phyloP scores from a whole-genome alignment of 2,888 invertebrate species.

The Oligia fasciuncula region DNA sequence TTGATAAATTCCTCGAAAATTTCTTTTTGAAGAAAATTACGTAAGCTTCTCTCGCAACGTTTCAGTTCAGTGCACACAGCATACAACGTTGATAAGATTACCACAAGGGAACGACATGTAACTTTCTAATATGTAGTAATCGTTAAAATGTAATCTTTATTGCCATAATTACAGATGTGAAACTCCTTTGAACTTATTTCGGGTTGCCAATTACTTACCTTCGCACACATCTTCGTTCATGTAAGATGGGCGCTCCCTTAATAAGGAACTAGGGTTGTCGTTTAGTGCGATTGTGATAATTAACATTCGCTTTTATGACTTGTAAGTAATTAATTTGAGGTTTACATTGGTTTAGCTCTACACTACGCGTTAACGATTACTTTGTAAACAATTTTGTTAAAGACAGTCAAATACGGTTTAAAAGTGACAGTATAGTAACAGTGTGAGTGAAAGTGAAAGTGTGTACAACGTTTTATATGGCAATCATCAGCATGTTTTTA shows the following conservation, averaged over 20 bases:
- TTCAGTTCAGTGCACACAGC: slow-evolving; percentile 52
- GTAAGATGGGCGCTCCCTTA: slow-evolving; percentile 34
- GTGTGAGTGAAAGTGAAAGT: not conserved
- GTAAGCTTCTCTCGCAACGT: slow-evolving; percentile 42
- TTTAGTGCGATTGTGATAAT: slow-evolving; percentile 37
- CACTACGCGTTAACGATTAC: not conserved
- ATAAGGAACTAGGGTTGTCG: slow-evolving; percentile 42
- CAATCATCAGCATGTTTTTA: not conserved
- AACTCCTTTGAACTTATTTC: slow-evolving; percentile 61
- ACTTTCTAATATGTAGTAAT: slow-evolving; percentile 62
- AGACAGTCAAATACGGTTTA: not conserved
- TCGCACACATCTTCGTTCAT: slow-evolving; percentile 37
- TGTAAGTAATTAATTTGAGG: slow-evolving; percentile 47
- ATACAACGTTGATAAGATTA: slow-evolving; percentile 64
- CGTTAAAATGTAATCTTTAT: slow-evolving; percentile 64
- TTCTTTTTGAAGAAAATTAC: slow-evolving; percentile 51
- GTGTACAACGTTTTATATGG: not conserved
- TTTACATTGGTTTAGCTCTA: slow-evolving; percentile 24
- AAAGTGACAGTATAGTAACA: not conserved
- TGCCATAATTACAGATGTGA: slow-evolving; percentile 57
- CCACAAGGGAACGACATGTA: slow-evolving; percentile 57
- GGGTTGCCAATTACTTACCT: slow-evolving; percentile 60
- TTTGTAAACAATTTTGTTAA: slow-evolving; percentile 18
- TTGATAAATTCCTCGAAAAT: slow-evolving; percentile 54
- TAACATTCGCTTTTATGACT: slow-evolving; percentile 42